Evolutionary conservation across 2,113 vertebrate genomes (phyloP), one percentile per base, ranked within the genome.

Genomic region (Falco punctatus): DNA sequence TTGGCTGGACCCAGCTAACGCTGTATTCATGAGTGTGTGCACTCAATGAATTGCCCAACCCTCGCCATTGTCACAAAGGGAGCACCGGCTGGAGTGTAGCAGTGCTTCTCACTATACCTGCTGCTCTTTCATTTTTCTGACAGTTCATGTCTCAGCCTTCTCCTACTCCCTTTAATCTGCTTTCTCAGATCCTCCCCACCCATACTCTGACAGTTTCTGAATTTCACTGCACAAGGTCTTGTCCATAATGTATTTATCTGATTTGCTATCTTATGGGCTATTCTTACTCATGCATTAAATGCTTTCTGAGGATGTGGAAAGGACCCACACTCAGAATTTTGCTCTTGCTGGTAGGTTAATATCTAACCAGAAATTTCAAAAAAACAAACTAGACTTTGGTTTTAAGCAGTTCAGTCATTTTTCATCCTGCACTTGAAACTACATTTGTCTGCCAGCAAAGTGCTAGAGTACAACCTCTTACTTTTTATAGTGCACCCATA

Each of bases 101-200:
- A 72, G 18, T 20, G 27, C 13, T 80, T 85, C 62, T 59, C 35
- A 9, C 27, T 49, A 6, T 44, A 58, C 58, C 75, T 77, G 23
- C 33, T 73, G 23, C 65, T 90, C 52, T 80, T 92, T 86, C 27
- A 86, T 28, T 94, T 74, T 90, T 90, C 44, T 90, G 58, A 61
- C 54, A 65, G 44, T 33, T 82, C 35, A 55, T 11, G 32, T 67
- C 61, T 81, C 84, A 81, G 4, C 5, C 5, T n/a, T 80, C 69
- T 22, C 27, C 62, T 69, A 11, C 9, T 51, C 26, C 13, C 24
- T 90, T 93, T 92, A 81, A 82, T 82, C 49, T 85, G 40, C 35
- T 88, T 79, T 26, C 61, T 92, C 64, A 87, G 66, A 64, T 80
- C 28, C 42, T 75, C 11, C 3, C 32, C n/a, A 66, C 30, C 6